These are phyloP conservation scores for Drosophila putrida DNA, from an alignment of 2,888 invertebrate species.

Conservation along the genomic window DNA sequence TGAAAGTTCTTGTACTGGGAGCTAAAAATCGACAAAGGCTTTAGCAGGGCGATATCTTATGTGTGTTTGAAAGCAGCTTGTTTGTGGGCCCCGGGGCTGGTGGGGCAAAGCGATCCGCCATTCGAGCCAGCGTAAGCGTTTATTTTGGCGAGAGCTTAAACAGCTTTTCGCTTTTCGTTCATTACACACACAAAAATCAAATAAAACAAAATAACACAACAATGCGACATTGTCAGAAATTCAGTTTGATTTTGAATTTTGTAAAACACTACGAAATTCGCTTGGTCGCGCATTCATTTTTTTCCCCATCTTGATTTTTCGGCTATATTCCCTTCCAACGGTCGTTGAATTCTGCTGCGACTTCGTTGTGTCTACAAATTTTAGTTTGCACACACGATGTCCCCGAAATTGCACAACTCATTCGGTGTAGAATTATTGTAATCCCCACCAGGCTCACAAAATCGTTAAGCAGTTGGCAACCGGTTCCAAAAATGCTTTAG, in stretches of 20 bases:
- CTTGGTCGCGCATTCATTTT: not conserved
- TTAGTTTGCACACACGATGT: slow-evolving; percentile 51
- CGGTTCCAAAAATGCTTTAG: slow-evolving; percentile 38
- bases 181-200: slow-evolving; percentile 1
- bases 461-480: slow-evolving; percentile 1
- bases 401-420: slow-evolving; percentile 77
- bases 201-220: slow-evolving; percentile 4
- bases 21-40: slow-evolving; percentile 83
- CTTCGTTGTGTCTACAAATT: slow-evolving; percentile 65
- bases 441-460: slow-evolving; percentile 83
- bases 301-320: slow-evolving; percentile 10
- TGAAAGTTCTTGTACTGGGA: slow-evolving; percentile 85
- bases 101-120: slow-evolving; percentile 46
- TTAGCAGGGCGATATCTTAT: slow-evolving; percentile 81
- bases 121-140: slow-evolving; percentile 68
- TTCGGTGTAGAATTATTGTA: slow-evolving; percentile 86
- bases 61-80: slow-evolving; percentile 46
- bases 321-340: not conserved
- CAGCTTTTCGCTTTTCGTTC: slow-evolving; percentile 53
- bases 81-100: slow-evolving; percentile 12
- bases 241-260: slow-evolving; percentile 32
- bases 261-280: slow-evolving; percentile 11
- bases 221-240: slow-evolving; percentile 20
- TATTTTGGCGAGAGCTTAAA: slow-evolving; percentile 69
- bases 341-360: slow-evolving; percentile 46